Conservation (phyloP, 2,113 vertebrate species). For the Fulica atra region DNA sequence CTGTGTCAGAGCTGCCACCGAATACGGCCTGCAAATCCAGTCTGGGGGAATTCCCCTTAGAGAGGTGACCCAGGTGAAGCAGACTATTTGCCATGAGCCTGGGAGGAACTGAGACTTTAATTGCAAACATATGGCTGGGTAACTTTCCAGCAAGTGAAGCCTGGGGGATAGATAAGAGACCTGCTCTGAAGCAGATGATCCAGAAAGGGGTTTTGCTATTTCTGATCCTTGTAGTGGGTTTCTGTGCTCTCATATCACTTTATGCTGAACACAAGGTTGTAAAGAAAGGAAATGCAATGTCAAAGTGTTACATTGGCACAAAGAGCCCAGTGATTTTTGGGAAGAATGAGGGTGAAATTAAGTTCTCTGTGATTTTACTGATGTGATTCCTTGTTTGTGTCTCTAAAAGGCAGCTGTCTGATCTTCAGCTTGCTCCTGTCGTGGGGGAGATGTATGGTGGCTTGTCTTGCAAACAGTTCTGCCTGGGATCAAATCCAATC, state of each 20-base stretch:
- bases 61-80: conserved; percentile 65
- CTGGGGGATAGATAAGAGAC: conserved; percentile 13
- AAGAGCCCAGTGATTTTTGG: background rate
- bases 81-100: conserved; percentile 53
- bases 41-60: conserved; percentile 57
- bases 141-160: conserved; percentile 63
- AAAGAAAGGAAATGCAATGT: background rate
- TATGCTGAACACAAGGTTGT: background rate
- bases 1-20: conserved; percentile 59
- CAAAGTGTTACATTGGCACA: background rate
- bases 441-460: background rate
- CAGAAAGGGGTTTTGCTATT: background rate
- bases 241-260: background rate
- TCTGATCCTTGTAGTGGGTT: background rate
- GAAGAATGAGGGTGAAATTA: background rate
- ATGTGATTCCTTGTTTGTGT: background rate
- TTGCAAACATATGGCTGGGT: conserved; percentile 57
- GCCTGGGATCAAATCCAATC: background rate
- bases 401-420: background rate
- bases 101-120: conserved; percentile 61
- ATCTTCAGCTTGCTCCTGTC: background rate
- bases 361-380: background rate
- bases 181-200: conserved; percentile 35
- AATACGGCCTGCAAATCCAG: conserved; percentile 43
- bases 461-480: background rate